Percentiles rank a stretch among this genome's conserved stretches.
phyloP scores from a whole-genome alignment of 2,113 vertebrate genomes.

The Antigone vipio region DNA sequence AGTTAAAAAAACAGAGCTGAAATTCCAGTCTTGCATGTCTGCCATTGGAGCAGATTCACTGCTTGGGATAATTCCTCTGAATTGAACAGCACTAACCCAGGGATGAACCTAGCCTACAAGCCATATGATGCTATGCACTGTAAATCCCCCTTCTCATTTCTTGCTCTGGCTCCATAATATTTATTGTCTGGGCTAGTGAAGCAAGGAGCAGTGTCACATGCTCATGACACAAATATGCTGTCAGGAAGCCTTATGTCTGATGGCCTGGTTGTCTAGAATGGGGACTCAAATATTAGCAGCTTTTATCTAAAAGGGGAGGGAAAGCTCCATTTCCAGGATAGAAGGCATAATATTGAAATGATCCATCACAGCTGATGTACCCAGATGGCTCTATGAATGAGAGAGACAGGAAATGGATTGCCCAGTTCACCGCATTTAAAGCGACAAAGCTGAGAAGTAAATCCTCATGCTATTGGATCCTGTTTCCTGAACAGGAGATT shows the following conservation, averaged over 20 bases:
- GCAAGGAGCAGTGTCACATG: conserved; percentile 4
- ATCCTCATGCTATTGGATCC: neutral
- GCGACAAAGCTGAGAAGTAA: neutral
- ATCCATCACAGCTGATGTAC: conserved; percentile 39
- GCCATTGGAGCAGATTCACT: neutral
- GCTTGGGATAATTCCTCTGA: conserved; percentile 36
- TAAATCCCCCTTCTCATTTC: conserved; percentile 31
- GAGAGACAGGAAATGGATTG: neutral
- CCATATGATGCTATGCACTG: neutral
- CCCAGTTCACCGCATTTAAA: neutral
- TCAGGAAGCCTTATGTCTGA: neutral
- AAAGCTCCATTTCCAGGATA: neutral
- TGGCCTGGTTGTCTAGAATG: neutral
- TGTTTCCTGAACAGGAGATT: neutral
- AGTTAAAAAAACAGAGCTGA: conserved; percentile 10
- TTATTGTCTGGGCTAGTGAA: neutral
- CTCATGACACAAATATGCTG: neutral
- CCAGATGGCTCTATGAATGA: conserved; percentile 32
- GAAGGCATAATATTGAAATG: conserved; percentile 25
- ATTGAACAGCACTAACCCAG: conserved; percentile 36
- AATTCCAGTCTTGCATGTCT: neutral
- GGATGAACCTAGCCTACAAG: conserved; percentile 35
- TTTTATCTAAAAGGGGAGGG: conserved; percentile 7
- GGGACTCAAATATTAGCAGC: conserved; percentile 15
- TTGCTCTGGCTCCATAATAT: neutral